Evolutionary conservation across 2,797 vertebrate genomes (phyloP).

Genomic region (Lepilemur ruficaudatus): DNA sequence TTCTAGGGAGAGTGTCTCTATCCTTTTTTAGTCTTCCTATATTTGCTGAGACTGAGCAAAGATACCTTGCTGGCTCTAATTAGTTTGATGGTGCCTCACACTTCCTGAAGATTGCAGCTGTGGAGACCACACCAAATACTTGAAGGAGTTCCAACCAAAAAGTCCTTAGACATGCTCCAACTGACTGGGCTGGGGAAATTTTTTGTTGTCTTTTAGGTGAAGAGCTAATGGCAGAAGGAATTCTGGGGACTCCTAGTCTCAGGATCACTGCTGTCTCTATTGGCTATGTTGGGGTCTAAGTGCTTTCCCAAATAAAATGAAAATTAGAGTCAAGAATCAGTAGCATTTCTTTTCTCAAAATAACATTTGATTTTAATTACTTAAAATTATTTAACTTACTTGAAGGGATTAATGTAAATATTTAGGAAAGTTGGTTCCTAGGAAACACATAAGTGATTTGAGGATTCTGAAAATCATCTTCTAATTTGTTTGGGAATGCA

Average conservation of each 20-base stretch:
- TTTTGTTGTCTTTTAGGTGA: not conserved
- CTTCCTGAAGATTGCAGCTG: not conserved
- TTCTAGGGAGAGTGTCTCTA: not conserved
- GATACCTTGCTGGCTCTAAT: not conserved
- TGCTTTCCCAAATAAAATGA: conserved; percentile 29
- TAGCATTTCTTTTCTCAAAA: conserved; percentile 43
- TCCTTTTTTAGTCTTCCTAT: not conserved
- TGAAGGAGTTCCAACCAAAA: not conserved
- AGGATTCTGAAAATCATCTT: conserved; percentile 41
- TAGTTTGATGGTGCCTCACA: not conserved
- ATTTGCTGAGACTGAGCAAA: conserved; percentile 13
- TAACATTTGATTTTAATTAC: conserved; percentile 46
- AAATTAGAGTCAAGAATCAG: conserved; percentile 39
- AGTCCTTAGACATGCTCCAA: not conserved
- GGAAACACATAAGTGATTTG: conserved; percentile 25
- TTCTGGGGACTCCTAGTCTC: not conserved
- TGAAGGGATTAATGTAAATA: conserved; percentile 42
- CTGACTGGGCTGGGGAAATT: not conserved
- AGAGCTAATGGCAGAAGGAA: not conserved
- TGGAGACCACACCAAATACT: not conserved
- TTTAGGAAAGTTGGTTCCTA: conserved; percentile 40
- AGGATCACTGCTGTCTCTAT: not conserved
- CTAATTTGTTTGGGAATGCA: conserved; percentile 23
- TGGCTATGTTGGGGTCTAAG: not conserved
- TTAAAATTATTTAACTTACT: conserved; percentile 49